These are phyloP conservation scores for Mycetomoellerius zeteki DNA, from an alignment of 1,140 invertebrate genomes.

Conservation along the genomic window DNA sequence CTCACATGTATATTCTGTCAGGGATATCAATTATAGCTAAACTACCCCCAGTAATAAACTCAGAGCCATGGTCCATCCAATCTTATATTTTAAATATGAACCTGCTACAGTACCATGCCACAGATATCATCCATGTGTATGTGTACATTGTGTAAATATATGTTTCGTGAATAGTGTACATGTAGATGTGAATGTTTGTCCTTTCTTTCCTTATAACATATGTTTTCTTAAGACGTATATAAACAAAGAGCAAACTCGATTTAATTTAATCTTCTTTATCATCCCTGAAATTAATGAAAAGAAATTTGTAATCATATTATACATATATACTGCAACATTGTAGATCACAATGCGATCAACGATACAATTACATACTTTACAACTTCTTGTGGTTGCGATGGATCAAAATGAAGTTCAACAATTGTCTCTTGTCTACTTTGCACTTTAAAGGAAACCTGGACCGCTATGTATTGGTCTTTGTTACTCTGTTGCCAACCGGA, in stretches of 20 bases:
- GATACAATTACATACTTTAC: constrained; percentile 80
- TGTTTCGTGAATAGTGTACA: constrained; percentile 70
- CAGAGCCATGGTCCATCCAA: constrained; percentile 75
- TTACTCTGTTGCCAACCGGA: constrained; percentile 91
- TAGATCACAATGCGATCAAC: not conserved
- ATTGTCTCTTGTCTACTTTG: constrained; percentile 87
- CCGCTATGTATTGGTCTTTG: constrained; percentile 89
- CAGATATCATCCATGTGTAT: constrained; percentile 68
- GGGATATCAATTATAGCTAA: constrained; percentile 67
- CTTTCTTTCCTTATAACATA: constrained; percentile 65
- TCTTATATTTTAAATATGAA: constrained; percentile 75
- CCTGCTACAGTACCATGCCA: constrained; percentile 73
- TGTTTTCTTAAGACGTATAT: constrained; percentile 81
- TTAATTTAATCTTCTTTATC: constrained; percentile 84
- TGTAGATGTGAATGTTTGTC: constrained; percentile 72
- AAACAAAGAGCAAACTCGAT: constrained; percentile 80
- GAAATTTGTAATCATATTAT: not conserved
- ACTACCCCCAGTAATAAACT: constrained; percentile 68
- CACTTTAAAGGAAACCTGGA: constrained; percentile 86
- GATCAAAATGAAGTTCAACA: constrained; percentile 86
- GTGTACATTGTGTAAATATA: constrained; percentile 59
- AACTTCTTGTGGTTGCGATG: constrained; percentile 80
- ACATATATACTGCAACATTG: constrained; percentile 1
- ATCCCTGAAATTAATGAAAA: constrained; percentile 79
- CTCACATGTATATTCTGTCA: constrained; percentile 50